Conservation (phyloP, 1,140 invertebrate genomes). For the Scylla paramamosain region DNA sequence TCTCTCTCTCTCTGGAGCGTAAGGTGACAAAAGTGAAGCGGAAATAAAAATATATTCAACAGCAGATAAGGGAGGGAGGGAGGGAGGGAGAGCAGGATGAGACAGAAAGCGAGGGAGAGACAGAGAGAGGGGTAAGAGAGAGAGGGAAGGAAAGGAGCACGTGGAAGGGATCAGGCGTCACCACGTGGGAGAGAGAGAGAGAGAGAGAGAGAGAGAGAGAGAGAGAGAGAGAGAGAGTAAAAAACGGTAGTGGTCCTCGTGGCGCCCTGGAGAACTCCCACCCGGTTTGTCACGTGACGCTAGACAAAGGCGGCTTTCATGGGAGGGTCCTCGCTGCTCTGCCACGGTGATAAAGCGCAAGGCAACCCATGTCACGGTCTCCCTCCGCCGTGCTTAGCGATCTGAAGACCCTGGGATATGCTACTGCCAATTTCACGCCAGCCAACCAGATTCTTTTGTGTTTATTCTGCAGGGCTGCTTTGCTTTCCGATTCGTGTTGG, state of each 20-base stretch:
- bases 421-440: too few species aligned
- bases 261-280: not conserved
- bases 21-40: not conserved
- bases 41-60: not conserved
- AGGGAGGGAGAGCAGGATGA: not conserved
- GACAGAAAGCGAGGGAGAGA: not conserved
- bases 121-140: not conserved
- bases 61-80: not conserved
- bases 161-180: not conserved
- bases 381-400: too few species aligned
- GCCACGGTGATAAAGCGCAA: too few species aligned
- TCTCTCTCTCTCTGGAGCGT: not conserved
- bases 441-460: too few species aligned
- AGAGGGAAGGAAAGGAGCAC: not conserved
- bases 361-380: too few species aligned
- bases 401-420: too few species aligned
- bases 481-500: too few species aligned
- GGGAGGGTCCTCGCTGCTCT: not conserved
- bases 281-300: not conserved
- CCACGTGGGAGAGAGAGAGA: not conserved
- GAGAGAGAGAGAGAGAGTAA: not conserved
- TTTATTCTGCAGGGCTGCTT: too few species aligned
- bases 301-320: not conserved
- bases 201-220: too few species aligned
- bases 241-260: not conserved